A percentile compares a stretch with the other conserved stretches of the same genome.
phyloP scores from a whole-genome alignment of 35 echinoderm and acorn worm species.

The Apostichopus parvimensis region DNA sequence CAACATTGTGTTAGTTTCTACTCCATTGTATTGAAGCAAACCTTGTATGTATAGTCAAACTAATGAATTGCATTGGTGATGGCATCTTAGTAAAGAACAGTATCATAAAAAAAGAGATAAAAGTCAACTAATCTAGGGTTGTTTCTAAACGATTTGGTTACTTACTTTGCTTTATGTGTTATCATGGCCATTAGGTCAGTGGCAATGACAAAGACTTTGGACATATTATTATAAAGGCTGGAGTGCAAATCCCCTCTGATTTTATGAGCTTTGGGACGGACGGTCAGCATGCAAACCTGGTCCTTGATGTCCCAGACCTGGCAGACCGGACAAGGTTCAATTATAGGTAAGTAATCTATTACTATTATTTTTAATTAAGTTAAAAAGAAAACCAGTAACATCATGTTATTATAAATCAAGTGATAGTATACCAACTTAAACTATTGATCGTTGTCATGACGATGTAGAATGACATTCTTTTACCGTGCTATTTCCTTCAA shows the following conservation, averaged over 20 bases:
- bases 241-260: constrained; percentile 88
- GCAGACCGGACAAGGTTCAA: neutral
- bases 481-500: too few relatives aligned
- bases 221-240: constrained; percentile 83
- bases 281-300: constrained; percentile 94
- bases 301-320: constrained; percentile 99
- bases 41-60: too few relatives aligned
- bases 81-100: too few relatives aligned
- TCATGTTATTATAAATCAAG: neutral
- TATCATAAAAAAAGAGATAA: too few relatives aligned
- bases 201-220: constrained; percentile 76
- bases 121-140: too few relatives aligned
- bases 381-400: neutral
- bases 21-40: too few relatives aligned
- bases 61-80: too few relatives aligned
- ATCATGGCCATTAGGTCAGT: constrained; percentile 93
- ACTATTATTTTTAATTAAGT: neutral
- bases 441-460: too few relatives aligned
- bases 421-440: too few relatives aligned
- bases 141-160: neutral
- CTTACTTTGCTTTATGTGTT: constrained; percentile 90
- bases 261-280: constrained; percentile 96
- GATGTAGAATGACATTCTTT: too few relatives aligned
- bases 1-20: too few relatives aligned
- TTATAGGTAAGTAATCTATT: neutral